Base-by-base conservation (phyloP, 1,140 invertebrate genomes). In the Triops cancriformis region DNA sequence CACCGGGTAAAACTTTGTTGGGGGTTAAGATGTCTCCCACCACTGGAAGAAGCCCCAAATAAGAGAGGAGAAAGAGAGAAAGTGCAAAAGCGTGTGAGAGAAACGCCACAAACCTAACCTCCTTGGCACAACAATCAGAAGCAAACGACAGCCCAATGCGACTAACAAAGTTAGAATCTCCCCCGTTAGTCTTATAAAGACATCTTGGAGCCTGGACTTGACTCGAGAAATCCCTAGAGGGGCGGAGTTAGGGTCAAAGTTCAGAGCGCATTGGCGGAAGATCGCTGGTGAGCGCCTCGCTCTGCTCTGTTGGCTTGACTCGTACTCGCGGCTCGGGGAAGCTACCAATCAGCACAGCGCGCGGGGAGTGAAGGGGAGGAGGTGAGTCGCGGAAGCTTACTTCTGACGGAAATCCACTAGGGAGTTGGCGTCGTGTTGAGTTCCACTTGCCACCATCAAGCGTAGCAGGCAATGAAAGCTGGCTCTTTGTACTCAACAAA, bases 161-260 rank as follows among this genome's bases (percentile, higher is more conserved):
- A 64, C 51, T 64, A 64, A 64, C 51, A 64, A 64, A 64, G 51
- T 64, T 64, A 64, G 51, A 64, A 64, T 64, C 51, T 64, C 51
- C 51, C 45, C 51, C 51, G 51, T 64, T 64, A 64, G 51, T 64
- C 51, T 64, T 64, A 64, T 64, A 64, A 64, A 64, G 51, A 64
- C 23, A 64, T 64, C 51, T 64, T 64, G 51, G 51, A 64, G 51
- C 51, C 51, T 64, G 51, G 51, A 64, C 51, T 64, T 64, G 51
- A 64, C 51, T 64, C 51, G 51, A 64, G 51, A 64, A 64, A 64
- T 64, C 51, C 51, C 51, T 64, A 64, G 51, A 64, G 51, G 51
- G 51, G 51, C 51, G 51, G 51, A 64, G 51, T 64, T 64, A 64
- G 51, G 51, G 51, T 64, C 51, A 64, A 64, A 64, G 51, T 64